phyloP scores from a whole-genome alignment of 2,113 vertebrate species.

The Nanorana parkeri region DNA sequence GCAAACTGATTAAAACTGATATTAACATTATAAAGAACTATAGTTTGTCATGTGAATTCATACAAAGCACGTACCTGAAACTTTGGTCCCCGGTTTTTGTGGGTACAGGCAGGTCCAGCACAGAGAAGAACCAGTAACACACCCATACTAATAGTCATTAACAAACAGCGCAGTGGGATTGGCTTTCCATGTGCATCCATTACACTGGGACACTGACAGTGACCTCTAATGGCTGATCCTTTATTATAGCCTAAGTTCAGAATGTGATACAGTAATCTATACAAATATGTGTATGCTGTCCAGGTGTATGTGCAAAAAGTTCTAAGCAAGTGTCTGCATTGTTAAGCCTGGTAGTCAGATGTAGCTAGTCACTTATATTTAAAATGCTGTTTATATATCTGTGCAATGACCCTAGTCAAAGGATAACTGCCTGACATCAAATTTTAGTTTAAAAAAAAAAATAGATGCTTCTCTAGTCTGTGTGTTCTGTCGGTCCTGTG shows the following conservation, averaged over 20 bases:
- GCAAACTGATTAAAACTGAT: no score
- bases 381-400: no score
- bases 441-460: neutral
- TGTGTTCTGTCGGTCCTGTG: neutral
- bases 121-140: conserved; percentile 46
- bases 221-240: neutral
- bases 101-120: conserved; percentile 51
- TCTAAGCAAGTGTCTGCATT: neutral
- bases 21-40: no score
- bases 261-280: neutral
- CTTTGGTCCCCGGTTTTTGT: conserved; percentile 47
- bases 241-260: neutral
- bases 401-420: neutral
- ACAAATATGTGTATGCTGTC: neutral
- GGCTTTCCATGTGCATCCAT: conserved; percentile 37
- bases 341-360: neutral
- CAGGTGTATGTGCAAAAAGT: neutral
- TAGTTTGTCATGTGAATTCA: neutral
- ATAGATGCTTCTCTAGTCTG: neutral
- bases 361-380: neutral
- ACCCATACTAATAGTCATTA: conserved; percentile 51
- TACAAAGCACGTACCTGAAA: conserved; percentile 38
- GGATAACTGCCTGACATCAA: neutral
- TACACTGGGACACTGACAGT: neutral
- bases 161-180: conserved; percentile 47